Base-by-base conservation (phyloP, 2,888 invertebrate species). In the Bugula neritina region DNA sequence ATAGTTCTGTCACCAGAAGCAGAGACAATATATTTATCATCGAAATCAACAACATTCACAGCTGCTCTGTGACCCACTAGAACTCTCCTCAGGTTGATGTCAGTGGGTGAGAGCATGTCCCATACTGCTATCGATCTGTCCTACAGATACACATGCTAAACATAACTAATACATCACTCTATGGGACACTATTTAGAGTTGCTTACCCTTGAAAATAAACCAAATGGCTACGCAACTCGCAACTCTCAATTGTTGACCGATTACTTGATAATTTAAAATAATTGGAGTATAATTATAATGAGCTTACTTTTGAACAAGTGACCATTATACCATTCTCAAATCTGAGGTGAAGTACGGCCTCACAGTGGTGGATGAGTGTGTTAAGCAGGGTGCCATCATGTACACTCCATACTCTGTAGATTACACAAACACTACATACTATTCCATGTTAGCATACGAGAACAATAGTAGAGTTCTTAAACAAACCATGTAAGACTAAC, bases 311-410 rank as follows among this genome's bases (percentile, higher is more conserved):
- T 71, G 93, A 95, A 86, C 96, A 97, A 0, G 97, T 97, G 78
- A 97, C 97, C 94, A 97, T 96, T 92, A 96, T 94, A 71, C 95
- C 96, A 83, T 96, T 94, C 83, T 92, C 93, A 86, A 97, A 98
- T 75, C 96, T 87, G 77, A 97, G 89, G 88, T 98, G 97, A 76
- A 97, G 87, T 76, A 97, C 97, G 70, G 97, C 96, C 86, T 97
- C 97, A 84, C 94, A 94, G 85, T 97, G 97, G 86, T 97, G 96
- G 80, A 96, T 95, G 75, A 97, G 88, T 0, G 96, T 96, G 85
- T 94, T 96, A 72, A 95, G 90, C 92, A 95, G 93, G 80, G 92
- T 93, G 1, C 96, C 96, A 0, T 91, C 91, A 78, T 89, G 88
- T 0, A 95, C 94, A 85, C 94, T 94, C 96, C 96, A 97, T 34